phyloP scores from a whole-genome alignment of 2,888 invertebrate genomes.

The Rhagophthalmus giganteus region DNA sequence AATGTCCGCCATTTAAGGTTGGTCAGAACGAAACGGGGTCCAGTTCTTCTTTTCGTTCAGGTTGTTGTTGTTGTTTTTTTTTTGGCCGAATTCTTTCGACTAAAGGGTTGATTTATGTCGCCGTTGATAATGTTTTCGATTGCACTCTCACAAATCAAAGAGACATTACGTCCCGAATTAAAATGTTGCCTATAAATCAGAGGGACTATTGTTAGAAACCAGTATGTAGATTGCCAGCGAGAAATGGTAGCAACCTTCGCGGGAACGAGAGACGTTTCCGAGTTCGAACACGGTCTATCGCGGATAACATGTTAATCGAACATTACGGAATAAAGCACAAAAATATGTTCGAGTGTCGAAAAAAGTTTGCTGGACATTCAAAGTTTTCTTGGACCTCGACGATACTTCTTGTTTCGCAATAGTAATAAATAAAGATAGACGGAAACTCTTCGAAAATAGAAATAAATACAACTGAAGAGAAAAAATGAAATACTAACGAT shows the following conservation, averaged over 20 bases:
- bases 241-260: slow-evolving; percentile 19
- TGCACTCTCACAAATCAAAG: slow-evolving; percentile 55
- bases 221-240: slow-evolving; percentile 51
- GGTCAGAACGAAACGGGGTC: slow-evolving; percentile 16
- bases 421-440: too few relatives aligned
- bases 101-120: slow-evolving; percentile 50
- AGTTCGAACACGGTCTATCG: background rate
- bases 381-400: too few relatives aligned
- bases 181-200: slow-evolving; percentile 55
- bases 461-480: too few relatives aligned
- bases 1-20: slow-evolving; percentile 23
- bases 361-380: too few relatives aligned
- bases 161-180: slow-evolving; percentile 56
- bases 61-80: slow-evolving; percentile 29
- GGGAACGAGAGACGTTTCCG: slow-evolving; percentile 5
- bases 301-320: too few relatives aligned
- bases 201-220: slow-evolving; percentile 54
- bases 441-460: too few relatives aligned
- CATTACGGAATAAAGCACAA: too few relatives aligned
- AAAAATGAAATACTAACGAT: too few relatives aligned
- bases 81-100: slow-evolving; percentile 37
- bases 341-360: too few relatives aligned
- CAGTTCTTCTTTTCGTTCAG: slow-evolving; percentile 36
- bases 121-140: slow-evolving; percentile 54
- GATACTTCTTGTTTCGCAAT: too few relatives aligned